Evolutionary conservation across 2,113 vertebrate species (phyloP), one percentile per base, ranked within the genome.

Genomic region (Channa maculata): DNA sequence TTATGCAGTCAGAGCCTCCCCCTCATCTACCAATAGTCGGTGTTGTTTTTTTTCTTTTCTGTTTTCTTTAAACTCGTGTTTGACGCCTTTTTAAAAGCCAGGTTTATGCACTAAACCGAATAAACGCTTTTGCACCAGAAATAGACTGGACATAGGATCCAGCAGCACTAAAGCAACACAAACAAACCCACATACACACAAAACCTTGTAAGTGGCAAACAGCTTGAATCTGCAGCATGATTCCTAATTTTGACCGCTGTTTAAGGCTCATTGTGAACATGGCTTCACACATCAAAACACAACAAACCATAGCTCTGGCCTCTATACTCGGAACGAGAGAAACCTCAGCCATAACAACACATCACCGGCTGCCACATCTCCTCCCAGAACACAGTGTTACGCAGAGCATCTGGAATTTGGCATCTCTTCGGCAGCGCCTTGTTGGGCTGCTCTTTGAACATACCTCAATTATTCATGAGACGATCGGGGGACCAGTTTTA

Each of bases 331-430:
- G 2, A 6, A 15, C 41, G 38, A 11, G 36, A 51, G 44, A 49
- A 33, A 52, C n/a, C 12, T 51, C 24, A 15, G 38, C 51, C 5
- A 41, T 58, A 34, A n/a, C 11, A 8, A 9, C 8, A 15, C 41
- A 4, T 33, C 58, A 33, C 63, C 43, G 3, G 48, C 39, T 37
- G 46, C 33, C 65, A 6, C 10, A 10, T 51, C 53, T 24, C n/a
- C 36, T 65, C 51, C 58, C 49, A 39, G 63, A 64, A 75, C 49
- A 54, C 14, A 52, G 53, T 14, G 14, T 85, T 79, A 83, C 85
- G 24, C 41, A 67, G 43, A 45, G 46, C 36, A 34, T 72, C 49
- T 75, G 81, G 82, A 84, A 88, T 77, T 68, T 82, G 48, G 43
- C 48, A 34, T 74, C 36, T 49, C 10, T 8, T 24, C 63, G 64